These are phyloP conservation scores for Vanessa tameamea DNA, from an alignment of 1,140 invertebrate species.

Conservation along the genomic window DNA sequence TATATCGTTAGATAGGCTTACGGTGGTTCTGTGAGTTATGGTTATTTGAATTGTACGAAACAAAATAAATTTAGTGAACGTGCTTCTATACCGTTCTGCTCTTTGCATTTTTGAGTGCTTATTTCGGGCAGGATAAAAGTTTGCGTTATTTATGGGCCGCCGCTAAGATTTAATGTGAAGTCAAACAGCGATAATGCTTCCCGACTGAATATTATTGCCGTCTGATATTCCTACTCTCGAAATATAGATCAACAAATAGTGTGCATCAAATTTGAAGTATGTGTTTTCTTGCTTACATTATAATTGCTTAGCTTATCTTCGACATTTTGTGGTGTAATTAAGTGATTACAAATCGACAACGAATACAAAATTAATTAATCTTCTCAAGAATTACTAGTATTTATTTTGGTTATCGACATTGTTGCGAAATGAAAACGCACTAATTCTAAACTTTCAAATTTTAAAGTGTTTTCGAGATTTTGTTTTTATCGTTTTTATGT, in stretches of 20 bases:
- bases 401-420: too few species aligned
- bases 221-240: slow-evolving; percentile 29
- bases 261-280: slow-evolving; percentile 11
- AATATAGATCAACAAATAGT: slow-evolving; percentile 24
- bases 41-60: slow-evolving; percentile 81
- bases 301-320: too few species aligned
- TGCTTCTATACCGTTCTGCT: slow-evolving; percentile 78
- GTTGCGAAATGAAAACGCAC: too few species aligned
- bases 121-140: slow-evolving; percentile 80
- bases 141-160: slow-evolving; percentile 77
- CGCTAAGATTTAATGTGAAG: slow-evolving; percentile 80
- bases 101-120: slow-evolving; percentile 81
- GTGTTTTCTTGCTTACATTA: too few species aligned
- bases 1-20: slow-evolving; percentile 79
- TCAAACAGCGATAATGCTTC: slow-evolving; percentile 79
- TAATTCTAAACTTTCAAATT: too few species aligned
- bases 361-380: too few species aligned
- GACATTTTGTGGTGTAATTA: too few species aligned
- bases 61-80: slow-evolving; percentile 81
- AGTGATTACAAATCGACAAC: too few species aligned
- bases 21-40: slow-evolving; percentile 73
- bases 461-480: too few species aligned
- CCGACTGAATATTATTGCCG: slow-evolving; percentile 67
- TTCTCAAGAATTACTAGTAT: too few species aligned
- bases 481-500: too few species aligned